Evolutionary conservation across 2,888 invertebrate species (phyloP), one percentile per base, ranked within the genome.

Genomic region (Apodemia mormo): DNA sequence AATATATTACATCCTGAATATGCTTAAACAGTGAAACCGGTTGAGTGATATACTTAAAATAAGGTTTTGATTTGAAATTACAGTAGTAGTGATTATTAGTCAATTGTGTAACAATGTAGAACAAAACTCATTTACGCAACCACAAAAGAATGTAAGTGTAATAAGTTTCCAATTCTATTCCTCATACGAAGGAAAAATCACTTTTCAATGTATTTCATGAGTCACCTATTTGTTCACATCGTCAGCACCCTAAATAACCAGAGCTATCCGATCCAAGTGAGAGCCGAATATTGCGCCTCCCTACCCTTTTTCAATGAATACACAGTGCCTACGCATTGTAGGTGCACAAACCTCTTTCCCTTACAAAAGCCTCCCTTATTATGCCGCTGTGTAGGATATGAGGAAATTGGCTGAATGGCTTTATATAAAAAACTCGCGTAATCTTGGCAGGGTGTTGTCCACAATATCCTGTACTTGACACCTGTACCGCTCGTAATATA

Each of bases 401-500:
- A 90, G 90, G 90, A 90, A 92, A 93, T 92, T 92, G 92, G 90
- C 87, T 90, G 88, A 90, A 92, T 92, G 86, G 91, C 88, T 89
- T 90, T 89, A 88, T 91, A 91, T 90, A 88, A 92, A 92, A 92
- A 92, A 90, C 87, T 90, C 88, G 78, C 86, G 90, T 90, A 91
- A 92, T 92, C 87, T 91, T 85, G 84, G 84, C 80, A 79, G 84
- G 86, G 86, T 85, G 83, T 85, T 84, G 82, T 82, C 85, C 82
- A 86, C 88, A 88, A 90, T 91, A 90, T 88, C 84, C 85, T 85
- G 84, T 85, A 87, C 85, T 87, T 84, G 86, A 83, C 82, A 82
- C 81, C 81, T 79, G 81, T 81, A 81, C 80, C 80, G 80, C 79
- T 81, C 81, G 79, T 82, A 82, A 82, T 82, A 77, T 74, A 56